Evolutionary conservation across 2,797 vertebrate genomes (phyloP).

Genomic region (Sciurus vulgaris): DNA sequence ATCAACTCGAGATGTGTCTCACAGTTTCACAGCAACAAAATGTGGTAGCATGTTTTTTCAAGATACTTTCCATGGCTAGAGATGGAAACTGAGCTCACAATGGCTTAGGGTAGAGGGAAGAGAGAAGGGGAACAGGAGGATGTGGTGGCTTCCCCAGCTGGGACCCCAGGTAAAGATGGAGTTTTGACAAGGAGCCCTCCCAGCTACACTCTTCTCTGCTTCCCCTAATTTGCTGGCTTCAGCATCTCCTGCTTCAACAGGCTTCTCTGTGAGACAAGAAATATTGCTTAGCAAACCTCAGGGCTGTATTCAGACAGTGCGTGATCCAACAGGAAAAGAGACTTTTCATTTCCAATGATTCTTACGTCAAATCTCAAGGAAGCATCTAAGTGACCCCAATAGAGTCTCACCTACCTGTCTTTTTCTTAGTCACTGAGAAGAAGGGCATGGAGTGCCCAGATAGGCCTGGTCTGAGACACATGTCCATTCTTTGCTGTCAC

Average conservation of each 20-base stretch:
- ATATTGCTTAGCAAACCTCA: not conserved
- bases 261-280: not conserved
- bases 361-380: not conserved
- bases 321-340: not conserved
- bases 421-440: too few relatives aligned
- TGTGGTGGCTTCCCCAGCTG: not conserved
- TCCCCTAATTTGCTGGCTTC: not conserved
- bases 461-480: not conserved
- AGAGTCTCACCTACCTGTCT: too few relatives aligned
- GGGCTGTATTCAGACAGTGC: rapidly evolving
- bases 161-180: too few relatives aligned
- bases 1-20: not conserved
- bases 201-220: not conserved
- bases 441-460: too few relatives aligned
- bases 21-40: not conserved
- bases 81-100: not conserved
- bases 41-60: too few relatives aligned
- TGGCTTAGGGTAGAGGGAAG: too few relatives aligned
- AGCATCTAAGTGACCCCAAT: rapidly evolving
- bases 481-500: not conserved
- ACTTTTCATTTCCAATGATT: too few relatives aligned
- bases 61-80: not conserved
- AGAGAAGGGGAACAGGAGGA: not conserved
- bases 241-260: too few relatives aligned
- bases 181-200: not conserved